A percentile compares a stretch with the other conserved stretches of the same genome.
phyloP scores from a whole-genome alignment of 2,888 invertebrate species.

The Osedax fenrisi region DNA sequence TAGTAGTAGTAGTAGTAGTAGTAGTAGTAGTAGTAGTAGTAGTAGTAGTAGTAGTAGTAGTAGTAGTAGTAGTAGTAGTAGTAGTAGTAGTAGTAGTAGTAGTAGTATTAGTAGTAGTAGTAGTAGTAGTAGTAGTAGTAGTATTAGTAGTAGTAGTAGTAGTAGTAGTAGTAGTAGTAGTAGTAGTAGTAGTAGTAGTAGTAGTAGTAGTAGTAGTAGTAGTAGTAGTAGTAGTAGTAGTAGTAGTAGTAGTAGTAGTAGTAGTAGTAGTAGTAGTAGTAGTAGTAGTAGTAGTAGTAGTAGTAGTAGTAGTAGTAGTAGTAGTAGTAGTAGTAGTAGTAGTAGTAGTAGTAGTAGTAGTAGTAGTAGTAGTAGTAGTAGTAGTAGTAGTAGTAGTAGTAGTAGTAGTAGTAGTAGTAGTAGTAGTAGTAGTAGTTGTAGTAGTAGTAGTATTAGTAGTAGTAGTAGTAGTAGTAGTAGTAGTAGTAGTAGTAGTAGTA shows the following conservation, averaged over 20 bases:
- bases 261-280: background rate
- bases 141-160: background rate
- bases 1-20: slow-evolving; percentile 10
- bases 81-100: slow-evolving; percentile 19
- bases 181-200: slow-evolving; percentile 19
- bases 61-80: too few species aligned
- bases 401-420: slow-evolving; percentile 19
- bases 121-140: background rate
- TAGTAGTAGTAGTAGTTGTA: slow-evolving; percentile 27
- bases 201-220: slow-evolving; percentile 19
- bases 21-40: background rate
- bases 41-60: slow-evolving; percentile 1
- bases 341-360: background rate
- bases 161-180: background rate
- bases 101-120: slow-evolving; percentile 21
- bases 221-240: slow-evolving; percentile 1
- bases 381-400: background rate
- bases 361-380: slow-evolving; percentile 6
- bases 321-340: slow-evolving; percentile 34
- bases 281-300: background rate
- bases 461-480: slow-evolving; percentile 13
- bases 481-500: slow-evolving; percentile 15
- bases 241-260: background rate
- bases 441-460: slow-evolving; percentile 29
- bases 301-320: slow-evolving; percentile 36